Evolutionary conservation across 2,888 invertebrate genomes (phyloP), one percentile per base, ranked within the genome.

Genomic region (Dicranocentrus wangi): DNA sequence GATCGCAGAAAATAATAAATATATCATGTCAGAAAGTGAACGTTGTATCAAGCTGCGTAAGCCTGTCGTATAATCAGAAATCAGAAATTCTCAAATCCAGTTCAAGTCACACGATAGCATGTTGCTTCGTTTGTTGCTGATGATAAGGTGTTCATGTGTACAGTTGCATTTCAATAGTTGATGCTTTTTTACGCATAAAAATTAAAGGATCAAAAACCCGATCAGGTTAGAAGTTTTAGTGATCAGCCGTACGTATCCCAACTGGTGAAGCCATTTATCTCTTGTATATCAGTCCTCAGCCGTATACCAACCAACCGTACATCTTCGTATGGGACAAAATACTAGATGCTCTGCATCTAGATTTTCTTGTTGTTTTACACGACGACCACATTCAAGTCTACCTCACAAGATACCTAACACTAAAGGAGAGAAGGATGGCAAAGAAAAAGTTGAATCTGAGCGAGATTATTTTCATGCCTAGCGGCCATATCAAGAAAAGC

Each of bases 381-480:
- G 39, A 39, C 7, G 5, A 39, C n/a, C 39, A 13, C 39, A 13
- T 39, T 39, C 5, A 39, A 19, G n/a, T n/a, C 19, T 15, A 51
- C 17, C 17, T 51, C 43, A 43, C n/a, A n/a, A n/a, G 51, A 72
- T 47, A 61, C 32, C 32, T 51, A 39, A 72, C 51, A n/a, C 21
- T 72, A 42, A 28, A 53, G 39, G 25, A 53, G 27, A 15, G 25
- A 55, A 65, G 53, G 28, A 39, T 39, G n/a, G n/a, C 27, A 63
- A 39, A 65, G 28, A 27, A 65, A 15, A 21, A 63, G 32, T 51
- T 51, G 51, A 63, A 72, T 47, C 58, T 47, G 32, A 55, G 42
- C 39, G 75, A 75, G 75, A 75, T 75, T 65, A 65, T 75, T 75
- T 75, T 75, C 55, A 65, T 75, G 63, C 23, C 75, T 47, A 17